Conservation (phyloP, 1,140 invertebrate genomes). For the Pararge aegeria region DNA sequence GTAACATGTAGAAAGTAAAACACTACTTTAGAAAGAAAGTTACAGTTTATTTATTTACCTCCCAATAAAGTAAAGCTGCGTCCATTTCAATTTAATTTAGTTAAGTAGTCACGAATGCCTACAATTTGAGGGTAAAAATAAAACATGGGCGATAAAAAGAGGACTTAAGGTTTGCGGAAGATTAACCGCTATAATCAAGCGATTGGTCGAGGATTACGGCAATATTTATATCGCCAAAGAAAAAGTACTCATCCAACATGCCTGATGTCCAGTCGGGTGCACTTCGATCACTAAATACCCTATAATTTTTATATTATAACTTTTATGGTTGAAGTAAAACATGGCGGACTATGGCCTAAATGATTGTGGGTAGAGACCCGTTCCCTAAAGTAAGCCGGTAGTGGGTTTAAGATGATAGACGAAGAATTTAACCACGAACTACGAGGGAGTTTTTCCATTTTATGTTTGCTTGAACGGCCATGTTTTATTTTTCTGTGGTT, state of each 20-base stretch:
- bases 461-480: too few relatives aligned
- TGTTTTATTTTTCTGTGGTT: too few relatives aligned
- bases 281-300: too few relatives aligned
- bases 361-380: too few relatives aligned
- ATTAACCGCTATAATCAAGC: slow-evolving; percentile 73
- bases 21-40: background rate
- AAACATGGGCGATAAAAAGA: slow-evolving; percentile 62
- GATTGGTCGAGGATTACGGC: slow-evolving; percentile 66
- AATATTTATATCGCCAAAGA: slow-evolving; percentile 64
- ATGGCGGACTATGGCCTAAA: too few relatives aligned
- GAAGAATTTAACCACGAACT: too few relatives aligned
- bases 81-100: slow-evolving; percentile 58
- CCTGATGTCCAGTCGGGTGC: too few relatives aligned
- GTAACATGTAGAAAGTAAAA: background rate
- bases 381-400: too few relatives aligned
- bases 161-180: slow-evolving; percentile 37
- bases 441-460: too few relatives aligned
- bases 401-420: too few relatives aligned
- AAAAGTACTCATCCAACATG: slow-evolving; percentile 57
- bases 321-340: too few relatives aligned
- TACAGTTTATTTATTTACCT: slow-evolving; percentile 15
- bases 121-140: slow-evolving; percentile 60
- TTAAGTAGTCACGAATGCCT: slow-evolving; percentile 64
- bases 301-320: too few relatives aligned
- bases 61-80: slow-evolving; percentile 14